Conservation (phyloP, 2,888 invertebrate species). For the Aphidoletes aphidimyza region DNA sequence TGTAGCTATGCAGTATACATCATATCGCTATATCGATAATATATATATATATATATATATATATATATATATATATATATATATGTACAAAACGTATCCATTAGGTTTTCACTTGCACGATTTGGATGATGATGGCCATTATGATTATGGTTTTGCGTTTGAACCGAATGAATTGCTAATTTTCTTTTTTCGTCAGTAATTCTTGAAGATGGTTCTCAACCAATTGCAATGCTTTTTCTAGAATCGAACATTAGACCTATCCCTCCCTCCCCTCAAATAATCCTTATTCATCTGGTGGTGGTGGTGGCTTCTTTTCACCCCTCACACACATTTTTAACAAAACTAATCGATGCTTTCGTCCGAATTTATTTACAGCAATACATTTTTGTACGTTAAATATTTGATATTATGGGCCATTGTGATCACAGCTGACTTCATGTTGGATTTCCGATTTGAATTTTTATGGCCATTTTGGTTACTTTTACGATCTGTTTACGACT, state of each 20-base stretch:
- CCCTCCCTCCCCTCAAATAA: too few species aligned
- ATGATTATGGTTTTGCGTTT: background rate
- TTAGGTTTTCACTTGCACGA: background rate
- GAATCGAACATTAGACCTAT: too few species aligned
- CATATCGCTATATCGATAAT: background rate
- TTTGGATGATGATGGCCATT: background rate
- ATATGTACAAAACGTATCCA: background rate
- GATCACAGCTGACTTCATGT: constrained; percentile 93
- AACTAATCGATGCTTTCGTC: background rate
- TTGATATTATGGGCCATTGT: constrained; percentile 94
- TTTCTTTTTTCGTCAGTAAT: background rate
- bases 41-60: background rate
- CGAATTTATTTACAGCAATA: constrained; percentile 74
- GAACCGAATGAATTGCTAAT: background rate
- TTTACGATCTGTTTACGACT: constrained; percentile 94
- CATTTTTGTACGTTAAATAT: constrained; percentile 94
- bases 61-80: too few species aligned
- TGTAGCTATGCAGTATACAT: background rate
- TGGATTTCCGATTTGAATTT: constrained; percentile 99
- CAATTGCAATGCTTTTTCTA: too few species aligned
- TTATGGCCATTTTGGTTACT: constrained; percentile 99
- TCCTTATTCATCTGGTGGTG: too few species aligned
- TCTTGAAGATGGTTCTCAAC: too few species aligned
- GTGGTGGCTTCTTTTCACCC: constrained; percentile 56
- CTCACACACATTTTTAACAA: constrained; percentile 57